Percentiles rank a stretch among this genome's conserved stretches.
Evolutionary conservation across 2,113 vertebrate species (phyloP).

Genomic region (Amphiprion ocellaris): DNA sequence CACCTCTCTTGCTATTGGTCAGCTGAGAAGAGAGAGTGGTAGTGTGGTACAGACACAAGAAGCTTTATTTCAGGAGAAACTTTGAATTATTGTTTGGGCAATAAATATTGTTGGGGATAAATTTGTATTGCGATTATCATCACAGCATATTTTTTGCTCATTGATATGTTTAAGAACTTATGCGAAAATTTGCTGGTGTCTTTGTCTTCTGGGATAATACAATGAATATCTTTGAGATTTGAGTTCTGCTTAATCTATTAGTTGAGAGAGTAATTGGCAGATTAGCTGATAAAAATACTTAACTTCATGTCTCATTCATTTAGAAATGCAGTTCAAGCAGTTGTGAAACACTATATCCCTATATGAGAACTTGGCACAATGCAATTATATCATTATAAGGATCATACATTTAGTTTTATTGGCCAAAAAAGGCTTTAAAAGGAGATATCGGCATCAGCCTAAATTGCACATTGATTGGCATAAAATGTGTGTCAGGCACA

Average conservation of each 20-base stretch:
- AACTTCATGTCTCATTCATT: background rate
- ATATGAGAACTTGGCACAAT: too few relatives aligned
- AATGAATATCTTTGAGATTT: too few relatives aligned
- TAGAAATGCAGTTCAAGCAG: background rate
- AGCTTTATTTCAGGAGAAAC: conserved; percentile 16
- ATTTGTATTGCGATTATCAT: background rate
- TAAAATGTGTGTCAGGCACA: too few relatives aligned
- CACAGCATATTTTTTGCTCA: background rate
- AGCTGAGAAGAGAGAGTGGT: conserved; percentile 11
- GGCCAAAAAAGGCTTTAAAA: too few relatives aligned
- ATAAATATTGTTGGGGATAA: background rate
- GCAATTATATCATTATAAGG: too few relatives aligned
- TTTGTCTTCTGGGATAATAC: too few relatives aligned
- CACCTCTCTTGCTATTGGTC: conserved; percentile 33
- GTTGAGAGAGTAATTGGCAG: too few relatives aligned
- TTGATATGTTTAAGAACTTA: background rate
- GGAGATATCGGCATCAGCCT: too few relatives aligned
- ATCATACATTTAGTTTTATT: too few relatives aligned
- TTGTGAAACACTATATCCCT: background rate
- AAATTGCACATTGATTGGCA: too few relatives aligned
- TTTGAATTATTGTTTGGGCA: background rate
- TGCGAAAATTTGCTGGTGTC: too few relatives aligned
- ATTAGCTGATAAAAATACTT: background rate
- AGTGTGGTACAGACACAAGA: conserved; percentile 8
- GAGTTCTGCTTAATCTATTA: too few relatives aligned